Conservation (phyloP, 1,140 invertebrate species). For the Halesus radiatus region DNA sequence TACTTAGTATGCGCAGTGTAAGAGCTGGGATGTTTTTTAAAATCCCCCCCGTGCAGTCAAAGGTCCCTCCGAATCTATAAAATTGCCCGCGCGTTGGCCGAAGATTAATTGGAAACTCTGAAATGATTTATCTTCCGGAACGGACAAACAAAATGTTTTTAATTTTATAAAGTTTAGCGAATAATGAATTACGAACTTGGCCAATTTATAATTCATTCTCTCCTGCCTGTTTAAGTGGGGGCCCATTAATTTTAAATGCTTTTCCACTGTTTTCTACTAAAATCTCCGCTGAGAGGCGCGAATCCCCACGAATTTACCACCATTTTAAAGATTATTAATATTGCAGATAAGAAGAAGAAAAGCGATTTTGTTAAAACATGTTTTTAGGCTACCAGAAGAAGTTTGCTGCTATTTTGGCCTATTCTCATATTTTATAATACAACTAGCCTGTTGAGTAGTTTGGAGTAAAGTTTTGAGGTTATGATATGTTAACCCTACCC, state of each 20-base stretch:
- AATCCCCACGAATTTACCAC: too few species aligned
- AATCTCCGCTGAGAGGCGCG: too few species aligned
- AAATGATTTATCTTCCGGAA: constrained; percentile 12
- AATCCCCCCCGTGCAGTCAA: neutral
- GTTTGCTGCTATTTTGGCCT: too few species aligned
- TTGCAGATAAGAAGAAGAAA: too few species aligned
- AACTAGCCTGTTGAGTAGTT: too few species aligned
- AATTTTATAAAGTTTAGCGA: constrained; percentile 19
- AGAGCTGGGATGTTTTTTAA: neutral
- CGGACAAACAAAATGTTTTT: constrained; percentile 35
- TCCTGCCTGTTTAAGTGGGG: constrained; percentile 1
- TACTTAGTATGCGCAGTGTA: too few species aligned
- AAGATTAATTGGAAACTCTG: constrained; percentile 24
- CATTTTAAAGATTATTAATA: too few species aligned
- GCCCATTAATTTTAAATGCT: constrained; percentile 35
- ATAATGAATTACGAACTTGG: constrained; percentile 14
- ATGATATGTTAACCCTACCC: too few species aligned
- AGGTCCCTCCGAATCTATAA: neutral
- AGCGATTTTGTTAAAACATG: too few species aligned
- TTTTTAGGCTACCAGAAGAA: too few species aligned
- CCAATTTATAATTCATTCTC: constrained; percentile 11
- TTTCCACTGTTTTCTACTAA: constrained; percentile 27
- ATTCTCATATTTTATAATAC: too few species aligned
- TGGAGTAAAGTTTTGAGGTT: too few species aligned
- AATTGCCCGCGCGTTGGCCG: neutral